phyloP scores from a whole-genome alignment of 1,140 invertebrate genomes.

The Formica selysi region DNA sequence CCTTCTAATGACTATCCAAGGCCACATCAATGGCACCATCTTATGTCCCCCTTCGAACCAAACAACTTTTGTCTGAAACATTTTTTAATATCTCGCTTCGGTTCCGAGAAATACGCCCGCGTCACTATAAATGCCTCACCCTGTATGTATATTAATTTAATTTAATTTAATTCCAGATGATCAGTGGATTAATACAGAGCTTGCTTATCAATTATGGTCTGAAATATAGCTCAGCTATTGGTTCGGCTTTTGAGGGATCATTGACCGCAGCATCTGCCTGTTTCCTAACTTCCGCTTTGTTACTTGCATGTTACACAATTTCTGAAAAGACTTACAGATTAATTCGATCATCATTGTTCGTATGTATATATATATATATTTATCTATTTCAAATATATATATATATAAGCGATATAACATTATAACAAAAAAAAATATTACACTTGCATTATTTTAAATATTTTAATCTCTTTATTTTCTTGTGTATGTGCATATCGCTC shows the following conservation, averaged over 20 bases:
- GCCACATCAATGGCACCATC: no score
- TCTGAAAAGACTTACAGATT: conserved; percentile 91
- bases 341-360: conserved; percentile 92
- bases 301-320: conserved; percentile 91
- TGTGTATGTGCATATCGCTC: no score
- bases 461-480: not conserved
- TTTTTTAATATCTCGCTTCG: no score
- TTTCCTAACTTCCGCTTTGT: conserved; percentile 90
- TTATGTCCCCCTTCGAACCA: no score
- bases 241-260: conserved; percentile 91
- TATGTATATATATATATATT: conserved; percentile 88
- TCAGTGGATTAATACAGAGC: conserved; percentile 92
- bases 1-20: no score
- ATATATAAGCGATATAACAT: not conserved
- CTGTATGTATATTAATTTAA: no score
- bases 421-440: not conserved
- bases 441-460: not conserved
- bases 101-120: no score
- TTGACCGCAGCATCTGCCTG: conserved; percentile 92
- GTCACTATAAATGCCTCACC: no score
- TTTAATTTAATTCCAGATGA: conserved; percentile 85
- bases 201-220: conserved; percentile 91
- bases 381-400: not conserved
- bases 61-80: no score
- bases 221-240: conserved; percentile 89